These are phyloP conservation scores for Talpa occidentalis DNA, from an alignment of 2,113 vertebrate genomes.

Conservation along the genomic window DNA sequence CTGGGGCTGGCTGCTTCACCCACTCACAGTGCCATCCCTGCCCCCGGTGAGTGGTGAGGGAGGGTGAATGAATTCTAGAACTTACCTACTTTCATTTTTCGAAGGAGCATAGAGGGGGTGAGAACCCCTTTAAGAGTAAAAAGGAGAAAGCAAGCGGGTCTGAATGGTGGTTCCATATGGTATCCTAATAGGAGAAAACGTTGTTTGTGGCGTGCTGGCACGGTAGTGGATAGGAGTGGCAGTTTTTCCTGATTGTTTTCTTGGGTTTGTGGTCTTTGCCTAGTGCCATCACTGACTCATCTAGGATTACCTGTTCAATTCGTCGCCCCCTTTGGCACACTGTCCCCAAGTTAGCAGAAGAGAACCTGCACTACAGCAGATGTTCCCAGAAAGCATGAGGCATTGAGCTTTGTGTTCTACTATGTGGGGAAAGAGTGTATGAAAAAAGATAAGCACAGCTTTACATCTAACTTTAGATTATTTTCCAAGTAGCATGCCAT, in stretches of 20 bases:
- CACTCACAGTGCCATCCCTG: slow-evolving; percentile 93
- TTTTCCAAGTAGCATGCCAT: not conserved
- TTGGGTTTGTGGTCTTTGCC: not conserved
- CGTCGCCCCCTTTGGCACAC: not conserved
- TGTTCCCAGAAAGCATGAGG: not conserved
- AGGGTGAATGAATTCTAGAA: not conserved
- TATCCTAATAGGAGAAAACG: not conserved
- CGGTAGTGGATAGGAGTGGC: not conserved
- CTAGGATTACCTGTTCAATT: not conserved
- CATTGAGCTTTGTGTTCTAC: not conserved
- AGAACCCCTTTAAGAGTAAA: not conserved
- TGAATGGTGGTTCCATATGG: not conserved
- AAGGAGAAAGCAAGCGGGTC: not conserved
- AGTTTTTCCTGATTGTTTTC: not conserved
- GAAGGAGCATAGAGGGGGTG: not conserved
- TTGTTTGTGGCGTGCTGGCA: not conserved
- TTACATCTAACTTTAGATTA: not conserved
- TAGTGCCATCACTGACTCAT: not conserved
- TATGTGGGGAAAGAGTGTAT: not conserved
- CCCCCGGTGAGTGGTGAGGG: slow-evolving; percentile 89
- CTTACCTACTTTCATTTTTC: not conserved
- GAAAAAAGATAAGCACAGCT: not conserved
- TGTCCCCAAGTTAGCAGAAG: not conserved
- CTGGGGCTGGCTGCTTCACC: slow-evolving; percentile 95
- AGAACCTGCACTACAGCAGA: not conserved